Evolutionary conservation across 2,888 invertebrate species (phyloP), one percentile per base, ranked within the genome.

Genomic region (Pseudococcus viburni): DNA sequence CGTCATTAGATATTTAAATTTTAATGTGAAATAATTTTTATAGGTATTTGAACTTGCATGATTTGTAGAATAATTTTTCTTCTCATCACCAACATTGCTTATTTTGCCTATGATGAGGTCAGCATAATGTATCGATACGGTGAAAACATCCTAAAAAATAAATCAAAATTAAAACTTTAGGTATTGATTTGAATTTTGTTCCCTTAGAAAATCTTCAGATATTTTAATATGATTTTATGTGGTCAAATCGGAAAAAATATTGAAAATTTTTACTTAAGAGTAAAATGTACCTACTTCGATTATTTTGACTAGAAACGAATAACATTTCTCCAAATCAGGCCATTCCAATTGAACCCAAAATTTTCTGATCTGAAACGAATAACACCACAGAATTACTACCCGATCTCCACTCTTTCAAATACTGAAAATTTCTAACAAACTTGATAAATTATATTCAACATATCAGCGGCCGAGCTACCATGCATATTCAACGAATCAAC

Each of bases 291-390:
- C 94, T 92, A 96, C 96, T 92, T 98, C 97, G 90, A 98, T 95
- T 91, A 98, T 97, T 93, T 97, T 98, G 7, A 96, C 96, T 33
- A 98, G 96, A 92, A 98, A 98, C 1, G 96, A 96, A 91, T 97
- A 97, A 83, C 96, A 96, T 7, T 97, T 96, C 91, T 97, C 96
- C 5, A 96, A 94, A 91, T 99, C 98, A 0, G 98, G 98, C 97
- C 99, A 99, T 55, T 96, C 95, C 86, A 99, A 92, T 91, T 98
- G 97, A 91, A 97, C 96, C 99, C 99, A 99, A 92, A 99, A 99
- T 90, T 97, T 96, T 93, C 97, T 98, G 88, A 99, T 97, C 94
- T 98, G 95, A 33, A 92, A 51, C 51, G 0, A 17, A 39, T 39
- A 6, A 9, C 33, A 46, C 1, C 46, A 46, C 46, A 46, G 46